Evolutionary conservation across 2,113 vertebrate genomes (phyloP), one percentile per base, ranked within the genome.

Genomic region (Salvator merianae): DNA sequence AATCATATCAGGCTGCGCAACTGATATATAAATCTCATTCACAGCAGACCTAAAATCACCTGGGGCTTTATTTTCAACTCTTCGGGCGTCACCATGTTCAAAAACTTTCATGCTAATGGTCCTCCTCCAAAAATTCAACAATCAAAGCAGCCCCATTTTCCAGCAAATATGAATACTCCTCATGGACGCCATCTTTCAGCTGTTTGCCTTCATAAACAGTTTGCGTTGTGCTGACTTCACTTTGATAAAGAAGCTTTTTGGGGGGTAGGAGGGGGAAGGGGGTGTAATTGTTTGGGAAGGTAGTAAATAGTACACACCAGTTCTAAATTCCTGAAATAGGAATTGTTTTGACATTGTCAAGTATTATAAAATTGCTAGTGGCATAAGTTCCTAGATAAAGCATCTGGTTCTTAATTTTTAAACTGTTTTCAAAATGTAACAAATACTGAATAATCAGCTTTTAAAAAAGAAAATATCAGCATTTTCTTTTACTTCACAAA

Each of bases 371-470:
- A 84, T 78, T 71, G 83, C 83, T 78, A n/a, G 65, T 28, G 75
- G 70, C 83, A 84, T 65, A 78, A 84, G 75, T 77, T 84, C 34
- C 75, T 18, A 62, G 50, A 62, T 59, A 84, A 70, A 78, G 66
- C 83, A 78, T 43, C 83, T 78, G 83, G 20, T 78, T 84, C 66
- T 71, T 84, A 71, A 84, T 84, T 78, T 84, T 84, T 59, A 78
- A 84, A 84, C 83, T 78, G 83, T 84, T 84, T 84, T 72, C 75
- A 71, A 84, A 84, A 47, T 78, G 50, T 62, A 84, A 71, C 75
- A 78, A 84, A 84, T 62, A 78, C 83, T 78, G 83, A 71, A 84
- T 13, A 78, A 63, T 84, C 83, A 84, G 83, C 83, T 78, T 70
- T 83, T 32, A 30, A 47, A 62, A 71, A 59, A 26, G 5, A 10